Base-by-base conservation (phyloP, 2,113 vertebrate species). In the Brachirus orientalis region DNA sequence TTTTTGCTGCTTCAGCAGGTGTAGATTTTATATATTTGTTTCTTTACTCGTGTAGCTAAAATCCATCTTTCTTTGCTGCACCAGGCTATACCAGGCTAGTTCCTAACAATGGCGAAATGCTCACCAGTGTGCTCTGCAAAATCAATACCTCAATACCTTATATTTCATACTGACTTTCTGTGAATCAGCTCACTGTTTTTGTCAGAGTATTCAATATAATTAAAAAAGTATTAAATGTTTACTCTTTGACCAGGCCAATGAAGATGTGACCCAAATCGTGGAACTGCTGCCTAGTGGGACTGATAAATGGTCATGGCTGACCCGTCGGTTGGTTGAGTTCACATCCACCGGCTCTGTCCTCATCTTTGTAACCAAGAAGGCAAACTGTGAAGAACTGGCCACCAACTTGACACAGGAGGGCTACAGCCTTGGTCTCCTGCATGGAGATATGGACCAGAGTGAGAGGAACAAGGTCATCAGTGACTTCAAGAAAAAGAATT, bases 361-460 rank as follows among this genome's bases (percentile, higher is more conserved):
- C 8, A 91, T 99, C 14, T 99, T 99, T 5, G 97, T 99, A 86
- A 98, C 98, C 71, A 99, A 98, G 89, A 99, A 99, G 74, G 93
- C 96, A 28, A 98, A 99, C 53, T 94, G 92, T 9, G 98, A 99
- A 53, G 98, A 99, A 12, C 85, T 99, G 85, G 96, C 98, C 46
- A 95, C 91, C 40, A 99, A 99, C 86, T 92, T 99, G 53, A 95
- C 85, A 7, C 94, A 98, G 83, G 97, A 99, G 72, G 97, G 95
- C 72, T 95, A 98, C 60, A 95, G 90, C 61, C 90, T 99, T 60
- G 98, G 98, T 19, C 91, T 99, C 51, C 94, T 99, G 14, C 98
- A 99, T 0, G 98, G 98, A 51, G 98, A 99, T 86, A 98, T 99
- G 97, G 98, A 99, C 89, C 98, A 99, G 92, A 99, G 97, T 1